phyloP scores from a whole-genome alignment of 2,113 vertebrate genomes.

The Phyllostomus hastatus region DNA sequence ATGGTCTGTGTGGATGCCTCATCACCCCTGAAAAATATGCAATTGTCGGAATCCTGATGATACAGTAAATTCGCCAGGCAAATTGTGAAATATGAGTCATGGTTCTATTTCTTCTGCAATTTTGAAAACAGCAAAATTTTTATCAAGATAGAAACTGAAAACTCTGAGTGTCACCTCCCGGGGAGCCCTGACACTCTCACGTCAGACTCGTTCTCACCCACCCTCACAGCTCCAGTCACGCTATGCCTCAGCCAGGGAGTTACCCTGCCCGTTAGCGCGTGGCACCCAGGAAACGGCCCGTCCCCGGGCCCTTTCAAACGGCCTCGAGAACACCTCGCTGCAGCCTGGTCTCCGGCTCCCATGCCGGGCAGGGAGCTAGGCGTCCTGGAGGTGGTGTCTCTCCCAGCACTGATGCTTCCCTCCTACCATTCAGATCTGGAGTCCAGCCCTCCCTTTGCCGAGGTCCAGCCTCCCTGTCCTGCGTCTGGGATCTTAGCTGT shows the following conservation, averaged over 20 bases:
- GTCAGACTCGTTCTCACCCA: neutral
- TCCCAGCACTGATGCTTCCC: neutral
- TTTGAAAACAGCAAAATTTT: slow-evolving; percentile 54
- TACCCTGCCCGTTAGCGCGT: neutral
- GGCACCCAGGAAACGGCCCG: neutral
- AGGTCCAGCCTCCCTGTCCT: neutral
- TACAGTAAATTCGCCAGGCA: neutral
- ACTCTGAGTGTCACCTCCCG: slow-evolving; percentile 10
- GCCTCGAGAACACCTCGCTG: neutral
- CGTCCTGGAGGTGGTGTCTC: neutral
- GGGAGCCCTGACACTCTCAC: slow-evolving; percentile 27
- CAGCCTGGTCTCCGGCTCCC: neutral
- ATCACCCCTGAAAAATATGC: neutral
- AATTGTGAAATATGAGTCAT: slow-evolving; percentile 60
- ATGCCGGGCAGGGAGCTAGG: too few relatives aligned
- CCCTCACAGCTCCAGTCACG: slow-evolving; percentile 25
- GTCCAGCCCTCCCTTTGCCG: neutral
- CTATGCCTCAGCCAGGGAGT: neutral
- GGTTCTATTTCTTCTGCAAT: slow-evolving; percentile 14
- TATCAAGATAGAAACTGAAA: slow-evolving; percentile 67
- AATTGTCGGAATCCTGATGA: neutral
- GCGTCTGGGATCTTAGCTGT: neutral
- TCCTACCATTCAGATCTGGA: rapidly evolving
- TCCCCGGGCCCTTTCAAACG: neutral
- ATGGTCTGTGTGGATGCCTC: neutral